phyloP scores from a whole-genome alignment of 2,888 invertebrate species.

The Epistrophella euchroma region DNA sequence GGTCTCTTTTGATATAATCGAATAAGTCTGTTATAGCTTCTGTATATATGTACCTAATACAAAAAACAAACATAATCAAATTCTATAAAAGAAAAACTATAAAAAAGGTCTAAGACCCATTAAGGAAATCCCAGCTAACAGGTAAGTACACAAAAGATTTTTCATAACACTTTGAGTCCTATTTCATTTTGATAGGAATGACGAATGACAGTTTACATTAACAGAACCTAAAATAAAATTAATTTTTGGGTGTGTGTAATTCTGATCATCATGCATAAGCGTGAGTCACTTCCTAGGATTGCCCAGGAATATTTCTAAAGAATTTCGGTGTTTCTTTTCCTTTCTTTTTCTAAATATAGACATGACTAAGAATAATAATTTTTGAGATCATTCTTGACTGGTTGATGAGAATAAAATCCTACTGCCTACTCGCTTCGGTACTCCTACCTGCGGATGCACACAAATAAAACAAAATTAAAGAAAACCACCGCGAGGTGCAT shows the following conservation, averaged over 20 bases:
- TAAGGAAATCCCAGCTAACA: background rate
- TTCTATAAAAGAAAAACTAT: background rate
- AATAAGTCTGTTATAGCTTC: constrained; percentile 46
- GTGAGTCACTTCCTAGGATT: constrained; percentile 70
- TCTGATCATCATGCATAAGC: background rate
- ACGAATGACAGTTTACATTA: constrained; percentile 43
- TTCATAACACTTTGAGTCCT: background rate
- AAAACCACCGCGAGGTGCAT: constrained; percentile 29
- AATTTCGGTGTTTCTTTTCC: constrained; percentile 40
- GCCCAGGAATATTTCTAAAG: constrained; percentile 47
- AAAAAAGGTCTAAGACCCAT: constrained; percentile 5
- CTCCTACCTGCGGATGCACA: constrained; percentile 46
- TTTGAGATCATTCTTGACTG: background rate
- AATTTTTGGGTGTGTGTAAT: background rate
- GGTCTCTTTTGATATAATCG: constrained; percentile 1
- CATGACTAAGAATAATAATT: constrained; percentile 53
- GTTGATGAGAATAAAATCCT: constrained; percentile 25
- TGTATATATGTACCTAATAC: constrained; percentile 8
- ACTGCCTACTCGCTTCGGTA: no score
- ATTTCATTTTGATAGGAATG: constrained; percentile 26
- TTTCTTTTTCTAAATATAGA: constrained; percentile 52
- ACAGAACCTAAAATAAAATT: constrained; percentile 16
- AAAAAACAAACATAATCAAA: background rate
- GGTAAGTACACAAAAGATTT: constrained; percentile 1
- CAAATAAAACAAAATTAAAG: background rate